Conservation (phyloP, 1,140 invertebrate species). For the Dendroctonus ponderosae region DNA sequence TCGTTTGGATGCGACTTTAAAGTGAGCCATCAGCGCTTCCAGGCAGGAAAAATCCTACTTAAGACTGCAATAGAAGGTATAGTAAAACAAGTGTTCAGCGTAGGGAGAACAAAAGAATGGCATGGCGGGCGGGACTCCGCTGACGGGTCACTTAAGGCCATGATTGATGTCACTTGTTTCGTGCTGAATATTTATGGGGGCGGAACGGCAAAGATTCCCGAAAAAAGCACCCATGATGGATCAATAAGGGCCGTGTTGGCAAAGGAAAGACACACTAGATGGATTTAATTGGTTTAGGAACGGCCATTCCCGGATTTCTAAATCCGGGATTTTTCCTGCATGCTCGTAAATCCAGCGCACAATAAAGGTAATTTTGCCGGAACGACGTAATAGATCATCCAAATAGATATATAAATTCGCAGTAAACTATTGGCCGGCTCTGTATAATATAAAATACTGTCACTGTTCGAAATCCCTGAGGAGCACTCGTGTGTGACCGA, state of each 20-base stretch:
- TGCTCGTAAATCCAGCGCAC: conserved; percentile 25
- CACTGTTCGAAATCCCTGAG: conserved; percentile 29
- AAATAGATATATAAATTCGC: conserved; percentile 36
- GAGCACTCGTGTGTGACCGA: conserved; percentile 28
- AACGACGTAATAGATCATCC: conserved; percentile 29
- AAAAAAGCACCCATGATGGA: no score
- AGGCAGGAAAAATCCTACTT: conserved; percentile 1
- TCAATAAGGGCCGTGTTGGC: no score
- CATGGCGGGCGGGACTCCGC: conserved; percentile 11
- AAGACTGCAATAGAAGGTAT: conserved; percentile 10
- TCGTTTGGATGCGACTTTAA: no score
- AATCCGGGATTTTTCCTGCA: conserved; percentile 14
- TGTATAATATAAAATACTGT: conserved; percentile 35
- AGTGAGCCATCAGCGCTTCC: no score
- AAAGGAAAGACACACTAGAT: no score
- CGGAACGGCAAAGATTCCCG: neutral
- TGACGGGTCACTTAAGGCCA: conserved; percentile 38
- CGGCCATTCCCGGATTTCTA: no score
- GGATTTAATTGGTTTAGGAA: no score
- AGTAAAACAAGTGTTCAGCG: conserved; percentile 13
- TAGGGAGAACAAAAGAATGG: conserved; percentile 4
- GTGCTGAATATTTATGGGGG: conserved; percentile 39
- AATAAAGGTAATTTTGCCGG: conserved; percentile 30
- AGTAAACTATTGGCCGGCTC: conserved; percentile 34
- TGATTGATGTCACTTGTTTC: conserved; percentile 42